Conservation (phyloP, 2,113 vertebrate species). For the Pygoscelis antarcticus region DNA sequence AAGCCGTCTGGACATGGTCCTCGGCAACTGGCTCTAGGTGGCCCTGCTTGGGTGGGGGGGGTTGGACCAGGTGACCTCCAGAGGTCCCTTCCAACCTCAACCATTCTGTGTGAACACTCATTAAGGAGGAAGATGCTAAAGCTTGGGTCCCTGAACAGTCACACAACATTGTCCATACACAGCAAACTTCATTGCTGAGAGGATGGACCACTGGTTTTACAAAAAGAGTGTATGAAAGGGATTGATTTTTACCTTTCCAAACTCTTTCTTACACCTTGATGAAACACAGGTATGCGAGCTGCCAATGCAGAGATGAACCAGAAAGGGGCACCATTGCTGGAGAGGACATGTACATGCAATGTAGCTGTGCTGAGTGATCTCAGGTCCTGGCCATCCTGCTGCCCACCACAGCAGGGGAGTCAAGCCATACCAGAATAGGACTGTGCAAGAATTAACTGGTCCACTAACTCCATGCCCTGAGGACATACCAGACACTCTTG, state of each 20-base stretch:
- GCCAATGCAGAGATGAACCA: not conserved
- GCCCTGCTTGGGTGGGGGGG: too few relatives aligned
- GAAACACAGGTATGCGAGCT: not conserved
- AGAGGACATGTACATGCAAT: not conserved
- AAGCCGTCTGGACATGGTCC: not conserved
- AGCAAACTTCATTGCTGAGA: not conserved
- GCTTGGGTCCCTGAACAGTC: not conserved
- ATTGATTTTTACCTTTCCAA: not conserved
- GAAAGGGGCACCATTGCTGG: not conserved
- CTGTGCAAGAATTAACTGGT: not conserved
- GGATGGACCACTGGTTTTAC: not conserved
- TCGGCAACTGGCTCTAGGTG: not conserved
- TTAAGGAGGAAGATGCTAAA: not conserved
- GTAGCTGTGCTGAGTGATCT: not conserved
- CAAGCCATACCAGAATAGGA: not conserved
- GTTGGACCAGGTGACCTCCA: not conserved
- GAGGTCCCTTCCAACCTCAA: not conserved
- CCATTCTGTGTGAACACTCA: not conserved
- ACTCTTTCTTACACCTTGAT: not conserved
- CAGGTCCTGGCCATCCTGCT: not conserved
- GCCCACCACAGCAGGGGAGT: not conserved
- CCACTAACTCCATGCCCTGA: not conserved
- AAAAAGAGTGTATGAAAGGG: not conserved
- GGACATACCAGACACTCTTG: not conserved
- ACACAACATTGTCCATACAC: not conserved